Conservation (phyloP, 2,888 invertebrate genomes). For the Cylloceria caligata region DNA sequence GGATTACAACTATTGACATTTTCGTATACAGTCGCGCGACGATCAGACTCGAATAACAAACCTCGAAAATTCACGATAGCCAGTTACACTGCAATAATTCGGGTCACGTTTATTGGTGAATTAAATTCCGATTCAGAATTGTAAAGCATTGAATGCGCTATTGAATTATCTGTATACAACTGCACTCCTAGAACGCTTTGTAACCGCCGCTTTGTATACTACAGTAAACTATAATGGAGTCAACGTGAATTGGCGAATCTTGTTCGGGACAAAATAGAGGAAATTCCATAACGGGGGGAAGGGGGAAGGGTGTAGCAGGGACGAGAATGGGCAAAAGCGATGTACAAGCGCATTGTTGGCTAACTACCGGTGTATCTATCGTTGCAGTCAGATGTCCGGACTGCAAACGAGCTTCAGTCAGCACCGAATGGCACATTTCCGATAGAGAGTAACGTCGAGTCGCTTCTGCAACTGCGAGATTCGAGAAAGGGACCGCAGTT, state of each 20-base stretch:
- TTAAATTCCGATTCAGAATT: slow-evolving; percentile 41
- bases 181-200: slow-evolving; percentile 2
- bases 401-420: slow-evolving; percentile 64
- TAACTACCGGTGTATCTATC: slow-evolving; percentile 45
- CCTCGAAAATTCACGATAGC: not conserved
- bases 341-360: slow-evolving; percentile 44
- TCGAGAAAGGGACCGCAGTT: slow-evolving; percentile 30
- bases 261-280: slow-evolving; percentile 34
- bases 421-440: slow-evolving; percentile 65
- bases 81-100: slow-evolving; percentile 43
- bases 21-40: not conserved
- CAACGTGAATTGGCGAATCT: slow-evolving; percentile 31
- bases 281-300: not conserved
- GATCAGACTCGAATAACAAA: slow-evolving; percentile 34
- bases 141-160: not conserved
- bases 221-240: slow-evolving; percentile 2
- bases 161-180: slow-evolving; percentile 17
- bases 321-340: slow-evolving; percentile 21
- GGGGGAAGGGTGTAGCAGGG: not conserved
- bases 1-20: not conserved
- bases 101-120: slow-evolving; percentile 55
- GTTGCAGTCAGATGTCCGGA: slow-evolving; percentile 56
- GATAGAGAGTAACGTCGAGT: slow-evolving; percentile 55
- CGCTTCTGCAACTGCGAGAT: slow-evolving; percentile 23
- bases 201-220: no score